A percentile compares a stretch with the other conserved stretches of the same genome.
Evolutionary conservation across 2,113 vertebrate genomes (phyloP).

Genomic region (Megalops atlanticus): DNA sequence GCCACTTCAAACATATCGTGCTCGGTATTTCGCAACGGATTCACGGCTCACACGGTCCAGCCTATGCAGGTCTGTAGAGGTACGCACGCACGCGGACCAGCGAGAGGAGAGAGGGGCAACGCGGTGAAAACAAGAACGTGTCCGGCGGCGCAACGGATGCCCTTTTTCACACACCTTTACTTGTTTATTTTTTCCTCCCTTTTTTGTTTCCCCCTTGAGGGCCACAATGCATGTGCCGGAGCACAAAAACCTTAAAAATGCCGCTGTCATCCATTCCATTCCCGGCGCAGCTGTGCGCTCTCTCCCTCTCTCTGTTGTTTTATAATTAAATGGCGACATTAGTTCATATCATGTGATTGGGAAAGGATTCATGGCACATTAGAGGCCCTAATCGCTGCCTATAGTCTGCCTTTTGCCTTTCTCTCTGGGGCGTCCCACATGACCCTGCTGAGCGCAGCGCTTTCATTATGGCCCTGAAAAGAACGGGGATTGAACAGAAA

Average conservation of each 20-base stretch:
- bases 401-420: constrained; percentile 77
- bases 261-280: constrained; percentile 83
- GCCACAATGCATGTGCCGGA: constrained; percentile 40
- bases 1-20: too few species aligned
- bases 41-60: background rate
- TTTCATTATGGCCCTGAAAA: constrained; percentile 87
- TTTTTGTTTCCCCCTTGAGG: constrained; percentile 19
- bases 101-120: background rate
- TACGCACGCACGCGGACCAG: background rate
- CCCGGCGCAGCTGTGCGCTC: constrained; percentile 65
- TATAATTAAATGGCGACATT: constrained; percentile 86
- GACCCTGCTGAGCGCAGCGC: constrained; percentile 89
- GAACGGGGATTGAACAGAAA: constrained; percentile 83
- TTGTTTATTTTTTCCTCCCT: constrained; percentile 1
- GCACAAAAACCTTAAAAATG: constrained; percentile 72
- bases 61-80: background rate
- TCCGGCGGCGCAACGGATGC: background rate
- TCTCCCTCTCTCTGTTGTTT: constrained; percentile 74
- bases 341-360: constrained; percentile 84
- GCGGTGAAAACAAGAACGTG: background rate
- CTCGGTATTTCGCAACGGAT: too few species aligned
- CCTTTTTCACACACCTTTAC: background rate
- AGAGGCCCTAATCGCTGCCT: constrained; percentile 82
- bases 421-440: constrained; percentile 75
- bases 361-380: constrained; percentile 80